These are phyloP conservation scores for human (Homo sapiens) DNA, from an alignment of 2,113 vertebrate species.

Conservation along the genomic window DNA sequence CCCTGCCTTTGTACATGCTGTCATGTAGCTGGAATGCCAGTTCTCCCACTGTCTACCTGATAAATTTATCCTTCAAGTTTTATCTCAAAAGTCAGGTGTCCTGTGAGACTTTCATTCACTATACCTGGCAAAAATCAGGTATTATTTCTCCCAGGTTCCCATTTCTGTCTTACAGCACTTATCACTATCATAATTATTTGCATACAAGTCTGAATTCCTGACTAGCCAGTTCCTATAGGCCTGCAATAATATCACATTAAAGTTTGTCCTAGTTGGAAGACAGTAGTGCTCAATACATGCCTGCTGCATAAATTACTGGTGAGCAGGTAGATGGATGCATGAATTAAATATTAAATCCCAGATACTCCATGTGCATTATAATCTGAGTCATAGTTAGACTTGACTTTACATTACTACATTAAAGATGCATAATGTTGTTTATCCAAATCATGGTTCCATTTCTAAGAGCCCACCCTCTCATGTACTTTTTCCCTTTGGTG, in stretches of 20 bases:
- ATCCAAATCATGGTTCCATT: neutral
- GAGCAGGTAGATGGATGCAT: neutral
- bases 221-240: neutral
- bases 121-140: neutral
- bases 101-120: neutral
- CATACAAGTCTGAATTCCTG: neutral
- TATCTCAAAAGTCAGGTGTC: neutral
- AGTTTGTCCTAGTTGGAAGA: neutral
- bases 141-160: neutral
- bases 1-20: neutral
- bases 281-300: neutral
- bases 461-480: neutral
- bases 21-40: no score
- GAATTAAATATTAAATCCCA: neutral
- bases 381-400: neutral
- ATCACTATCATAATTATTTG: neutral
- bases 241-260: neutral
- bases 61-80: neutral
- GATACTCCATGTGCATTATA: neutral
- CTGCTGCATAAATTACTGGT: neutral
- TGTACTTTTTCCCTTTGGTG: neutral
- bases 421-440: neutral
- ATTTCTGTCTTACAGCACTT: neutral
- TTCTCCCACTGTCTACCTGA: neutral
- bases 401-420: neutral